Conservation (phyloP, 2,797 vertebrate species). For the Onychomys torridus region DNA sequence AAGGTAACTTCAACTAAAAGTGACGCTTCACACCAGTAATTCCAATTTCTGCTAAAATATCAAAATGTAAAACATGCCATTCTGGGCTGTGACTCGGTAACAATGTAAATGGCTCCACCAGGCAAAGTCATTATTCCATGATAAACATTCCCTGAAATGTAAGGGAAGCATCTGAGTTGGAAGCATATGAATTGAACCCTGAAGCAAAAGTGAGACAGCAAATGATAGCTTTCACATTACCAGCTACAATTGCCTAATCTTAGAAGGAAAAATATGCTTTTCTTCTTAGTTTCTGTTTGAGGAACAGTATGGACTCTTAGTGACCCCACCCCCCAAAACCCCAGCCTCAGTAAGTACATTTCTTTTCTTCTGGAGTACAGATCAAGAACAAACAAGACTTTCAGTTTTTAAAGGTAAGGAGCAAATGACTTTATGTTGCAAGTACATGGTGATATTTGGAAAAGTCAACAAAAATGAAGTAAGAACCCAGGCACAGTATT, state of each 20-base stretch:
- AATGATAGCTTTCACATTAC: neutral
- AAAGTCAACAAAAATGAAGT: slow-evolving; percentile 7
- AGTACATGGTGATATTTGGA: slow-evolving; percentile 13
- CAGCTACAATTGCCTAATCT: neutral
- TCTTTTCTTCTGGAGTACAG: slow-evolving; percentile 40
- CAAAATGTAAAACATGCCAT: neutral
- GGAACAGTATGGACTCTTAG: neutral
- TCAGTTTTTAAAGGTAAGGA: neutral
- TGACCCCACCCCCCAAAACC: neutral
- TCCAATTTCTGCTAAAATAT: slow-evolving; percentile 8
- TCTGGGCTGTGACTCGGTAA: neutral
- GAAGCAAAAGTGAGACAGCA: neutral
- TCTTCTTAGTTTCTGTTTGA: slow-evolving; percentile 36
- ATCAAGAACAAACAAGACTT: slow-evolving; percentile 37
- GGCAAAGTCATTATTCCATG: neutral
- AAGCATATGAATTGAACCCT: neutral
- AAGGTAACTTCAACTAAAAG: neutral
- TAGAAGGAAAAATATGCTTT: neutral
- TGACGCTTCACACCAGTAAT: neutral
- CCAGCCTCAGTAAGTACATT: neutral
- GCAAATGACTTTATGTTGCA: neutral
- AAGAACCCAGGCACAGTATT: neutral
- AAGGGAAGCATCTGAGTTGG: neutral
- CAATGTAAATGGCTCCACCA: neutral
- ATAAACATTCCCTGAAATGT: neutral